phyloP scores from a whole-genome alignment of 2,888 invertebrate genomes.

The Neoaliturus tenellus region DNA sequence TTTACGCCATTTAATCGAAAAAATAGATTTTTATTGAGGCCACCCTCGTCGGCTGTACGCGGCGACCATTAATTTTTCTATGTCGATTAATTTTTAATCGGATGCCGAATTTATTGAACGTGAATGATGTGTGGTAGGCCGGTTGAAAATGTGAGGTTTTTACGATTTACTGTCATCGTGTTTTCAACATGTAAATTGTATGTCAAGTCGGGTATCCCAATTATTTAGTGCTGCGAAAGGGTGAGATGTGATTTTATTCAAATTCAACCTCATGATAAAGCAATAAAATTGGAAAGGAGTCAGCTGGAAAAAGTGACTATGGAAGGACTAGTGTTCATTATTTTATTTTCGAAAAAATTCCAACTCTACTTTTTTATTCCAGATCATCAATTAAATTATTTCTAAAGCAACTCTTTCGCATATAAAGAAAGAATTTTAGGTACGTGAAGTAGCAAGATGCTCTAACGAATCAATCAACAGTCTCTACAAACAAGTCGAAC shows the following conservation, averaged over 20 bases:
- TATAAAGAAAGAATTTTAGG: too few species aligned
- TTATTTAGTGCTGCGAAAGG: background rate
- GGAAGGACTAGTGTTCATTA: too few species aligned
- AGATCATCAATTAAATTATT: too few species aligned
- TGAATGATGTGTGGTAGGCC: background rate
- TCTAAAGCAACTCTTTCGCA: too few species aligned
- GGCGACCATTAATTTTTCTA: background rate
- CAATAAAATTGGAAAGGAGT: too few species aligned
- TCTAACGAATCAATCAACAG: too few species aligned
- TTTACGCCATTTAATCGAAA: constrained; percentile 22
- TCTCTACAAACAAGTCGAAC: too few species aligned
- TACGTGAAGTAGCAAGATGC: too few species aligned
- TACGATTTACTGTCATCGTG: background rate
- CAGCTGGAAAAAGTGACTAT: too few species aligned
- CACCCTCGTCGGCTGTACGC: background rate
- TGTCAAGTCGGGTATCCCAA: background rate
- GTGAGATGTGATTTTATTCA: background rate
- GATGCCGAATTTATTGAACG: background rate
- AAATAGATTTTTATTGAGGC: background rate
- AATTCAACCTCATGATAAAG: background rate
- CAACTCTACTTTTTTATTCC: too few species aligned
- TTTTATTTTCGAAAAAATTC: too few species aligned
- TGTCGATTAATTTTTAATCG: background rate
- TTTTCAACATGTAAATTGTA: background rate
- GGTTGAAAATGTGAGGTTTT: background rate